A percentile compares a stretch with the other conserved stretches of the same genome.
These are phyloP conservation scores for Romanomermis culicivorax DNA, from an alignment of 2,888 invertebrate genomes.

Conservation along the genomic window DNA sequence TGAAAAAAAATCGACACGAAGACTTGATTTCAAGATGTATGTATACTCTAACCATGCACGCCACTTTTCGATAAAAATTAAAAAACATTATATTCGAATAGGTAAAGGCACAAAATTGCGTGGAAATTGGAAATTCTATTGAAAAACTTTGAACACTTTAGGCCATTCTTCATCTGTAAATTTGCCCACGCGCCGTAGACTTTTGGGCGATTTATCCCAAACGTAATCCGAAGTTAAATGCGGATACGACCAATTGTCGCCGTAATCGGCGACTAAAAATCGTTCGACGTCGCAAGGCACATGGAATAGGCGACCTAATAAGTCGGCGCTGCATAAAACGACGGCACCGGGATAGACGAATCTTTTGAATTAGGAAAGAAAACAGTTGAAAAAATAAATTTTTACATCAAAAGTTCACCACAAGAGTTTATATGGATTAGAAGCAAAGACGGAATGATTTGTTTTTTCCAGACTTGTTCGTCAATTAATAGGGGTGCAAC, in stretches of 20 bases:
- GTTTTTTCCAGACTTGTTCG: too few relatives aligned
- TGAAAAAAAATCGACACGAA: too few relatives aligned
- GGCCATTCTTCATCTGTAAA: not conserved
- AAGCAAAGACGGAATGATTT: too few relatives aligned
- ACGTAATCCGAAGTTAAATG: conserved; percentile 2
- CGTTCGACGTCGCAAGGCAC: conserved; percentile 10
- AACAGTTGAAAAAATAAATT: too few relatives aligned
- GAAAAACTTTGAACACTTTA: not conserved
- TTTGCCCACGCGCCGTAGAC: not conserved
- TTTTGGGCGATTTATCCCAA: conserved; percentile 6
- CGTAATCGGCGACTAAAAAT: conserved; percentile 10
- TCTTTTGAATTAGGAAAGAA: too few relatives aligned
- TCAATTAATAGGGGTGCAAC: too few relatives aligned
- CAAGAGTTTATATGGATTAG: too few relatives aligned
- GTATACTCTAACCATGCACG: too few relatives aligned
- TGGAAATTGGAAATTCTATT: not conserved
- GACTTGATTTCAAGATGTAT: too few relatives aligned
- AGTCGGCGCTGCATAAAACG: conserved; percentile 1
- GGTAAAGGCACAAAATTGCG: not conserved
- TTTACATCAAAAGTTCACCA: too few relatives aligned
- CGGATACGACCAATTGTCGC: conserved; percentile 5
- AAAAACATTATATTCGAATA: not conserved
- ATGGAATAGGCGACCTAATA: conserved; percentile 4
- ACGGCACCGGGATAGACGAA: conserved; percentile 6
- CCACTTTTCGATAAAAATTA: not conserved